Conservation (phyloP, 1,140 invertebrate genomes). For the Achatina immaculata region DNA sequence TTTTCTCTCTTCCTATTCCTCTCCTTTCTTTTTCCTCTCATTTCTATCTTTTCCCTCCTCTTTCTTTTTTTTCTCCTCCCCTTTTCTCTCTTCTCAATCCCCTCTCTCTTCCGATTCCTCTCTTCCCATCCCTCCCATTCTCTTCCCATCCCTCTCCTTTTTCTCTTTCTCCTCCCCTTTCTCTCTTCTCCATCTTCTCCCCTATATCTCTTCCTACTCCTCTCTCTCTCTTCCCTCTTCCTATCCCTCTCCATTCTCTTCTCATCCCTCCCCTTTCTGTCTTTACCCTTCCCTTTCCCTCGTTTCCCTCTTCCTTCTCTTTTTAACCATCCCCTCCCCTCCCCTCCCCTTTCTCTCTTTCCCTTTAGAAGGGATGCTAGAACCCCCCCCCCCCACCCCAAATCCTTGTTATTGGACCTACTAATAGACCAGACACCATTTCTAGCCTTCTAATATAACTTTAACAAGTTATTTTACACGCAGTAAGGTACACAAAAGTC, state of each 20-base stretch:
- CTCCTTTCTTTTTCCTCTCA: background rate
- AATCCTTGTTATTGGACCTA: no score
- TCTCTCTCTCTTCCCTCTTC: constrained; percentile 23
- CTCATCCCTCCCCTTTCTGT: background rate
- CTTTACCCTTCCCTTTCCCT: background rate
- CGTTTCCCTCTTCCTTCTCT: background rate
- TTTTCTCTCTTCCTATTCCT: background rate
- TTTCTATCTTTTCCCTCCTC: background rate
- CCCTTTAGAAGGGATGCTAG: no score
- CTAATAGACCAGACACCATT: no score
- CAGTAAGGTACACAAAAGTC: no score
- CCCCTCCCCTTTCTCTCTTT: background rate
- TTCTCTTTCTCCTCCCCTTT: background rate
- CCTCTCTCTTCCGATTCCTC: no score
- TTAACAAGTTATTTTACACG: no score
- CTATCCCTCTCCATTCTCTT: constrained; percentile 3
- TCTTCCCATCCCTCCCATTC: no score
- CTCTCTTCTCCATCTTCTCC: background rate
- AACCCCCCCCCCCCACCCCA: no score
- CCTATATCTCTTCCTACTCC: background rate
- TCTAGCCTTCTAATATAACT: no score
- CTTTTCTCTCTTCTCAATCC: background rate
- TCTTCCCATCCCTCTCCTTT: constrained; percentile 8
- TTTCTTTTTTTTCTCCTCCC: background rate
- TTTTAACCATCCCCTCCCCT: constrained; percentile 7